These are phyloP conservation scores for Ethmia dodecea DNA, from an alignment of 2,888 invertebrate species.

Conservation along the genomic window DNA sequence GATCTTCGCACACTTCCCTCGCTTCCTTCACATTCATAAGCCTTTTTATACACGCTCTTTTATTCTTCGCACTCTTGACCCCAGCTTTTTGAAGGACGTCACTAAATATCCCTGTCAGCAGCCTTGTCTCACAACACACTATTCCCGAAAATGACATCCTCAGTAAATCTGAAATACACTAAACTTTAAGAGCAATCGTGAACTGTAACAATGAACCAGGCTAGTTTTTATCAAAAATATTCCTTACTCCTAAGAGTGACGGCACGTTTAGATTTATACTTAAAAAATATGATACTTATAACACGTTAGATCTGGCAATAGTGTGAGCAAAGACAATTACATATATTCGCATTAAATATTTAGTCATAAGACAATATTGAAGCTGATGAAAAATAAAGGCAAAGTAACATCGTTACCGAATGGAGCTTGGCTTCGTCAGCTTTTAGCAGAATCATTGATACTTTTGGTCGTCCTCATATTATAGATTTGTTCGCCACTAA, in stretches of 20 bases:
- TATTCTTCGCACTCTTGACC: no score
- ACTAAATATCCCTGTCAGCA: background rate
- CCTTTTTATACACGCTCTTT: no score
- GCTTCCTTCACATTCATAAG: no score
- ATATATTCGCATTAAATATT: conserved; percentile 6
- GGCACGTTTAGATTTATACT: conserved; percentile 12
- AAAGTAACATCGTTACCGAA: conserved; percentile 4
- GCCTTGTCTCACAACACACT: background rate
- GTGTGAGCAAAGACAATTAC: conserved; percentile 9
- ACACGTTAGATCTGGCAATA: conserved; percentile 6
- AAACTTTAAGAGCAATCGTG: background rate
- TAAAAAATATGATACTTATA: no score
- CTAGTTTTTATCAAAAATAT: conserved; percentile 10
- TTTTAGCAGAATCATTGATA: background rate
- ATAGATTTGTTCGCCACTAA: conserved; percentile 10
- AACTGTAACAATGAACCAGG: background rate
- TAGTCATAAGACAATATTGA: conserved; percentile 6
- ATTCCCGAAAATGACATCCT: background rate
- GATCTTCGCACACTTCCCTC: no score
- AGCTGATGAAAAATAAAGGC: conserved; percentile 4
- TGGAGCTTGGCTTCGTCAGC: background rate
- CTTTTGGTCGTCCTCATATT: background rate
- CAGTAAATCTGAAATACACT: background rate
- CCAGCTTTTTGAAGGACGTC: no score
- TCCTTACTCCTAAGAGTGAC: conserved; percentile 9